These are phyloP conservation scores for Ageneiosus marmoratus DNA, from an alignment of 2,113 vertebrate species.

Conservation along the genomic window DNA sequence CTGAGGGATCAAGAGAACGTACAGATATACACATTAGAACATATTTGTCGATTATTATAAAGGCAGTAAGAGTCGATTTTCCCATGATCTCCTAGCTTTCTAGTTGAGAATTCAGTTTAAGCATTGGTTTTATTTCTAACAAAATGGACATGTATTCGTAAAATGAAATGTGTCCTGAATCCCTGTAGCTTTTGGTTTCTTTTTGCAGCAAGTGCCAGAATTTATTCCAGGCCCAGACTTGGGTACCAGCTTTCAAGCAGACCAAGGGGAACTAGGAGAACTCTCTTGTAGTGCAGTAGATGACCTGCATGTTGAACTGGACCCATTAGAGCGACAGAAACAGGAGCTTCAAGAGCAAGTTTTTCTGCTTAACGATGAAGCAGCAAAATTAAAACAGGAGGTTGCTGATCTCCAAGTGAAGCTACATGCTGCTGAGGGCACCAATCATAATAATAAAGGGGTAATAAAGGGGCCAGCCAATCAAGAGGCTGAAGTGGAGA, in stretches of 20 bases:
- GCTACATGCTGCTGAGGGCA: conserved; percentile 66
- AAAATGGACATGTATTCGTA: not conserved
- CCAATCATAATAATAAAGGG: conserved; percentile 56
- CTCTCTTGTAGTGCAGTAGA: conserved; percentile 76
- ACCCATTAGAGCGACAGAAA: conserved; percentile 84
- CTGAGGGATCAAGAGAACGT: not conserved
- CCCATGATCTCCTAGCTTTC: not conserved
- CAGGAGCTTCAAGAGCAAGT: conserved; percentile 76
- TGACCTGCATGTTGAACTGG: conserved; percentile 85
- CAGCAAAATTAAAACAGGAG: conserved; percentile 64
- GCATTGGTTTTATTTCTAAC: not conserved
- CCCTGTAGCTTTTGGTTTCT: not conserved
- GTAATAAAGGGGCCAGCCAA: conserved; percentile 48
- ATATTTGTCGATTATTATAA: not conserved
- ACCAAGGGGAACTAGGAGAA: conserved; percentile 67
- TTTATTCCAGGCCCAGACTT: conserved; percentile 76
- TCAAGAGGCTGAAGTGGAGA: conserved; percentile 69
- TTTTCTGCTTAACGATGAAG: conserved; percentile 66
- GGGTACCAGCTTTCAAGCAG: conserved; percentile 74
- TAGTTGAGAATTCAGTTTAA: not conserved
- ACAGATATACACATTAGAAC: not conserved
- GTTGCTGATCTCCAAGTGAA: conserved; percentile 75
- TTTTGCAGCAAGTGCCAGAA: conserved; percentile 76
- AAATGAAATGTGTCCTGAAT: not conserved
- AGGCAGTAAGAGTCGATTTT: not conserved